Evolutionary conservation across 1,140 invertebrate genomes (phyloP).

Genomic region (Probaryconus sp.): DNA sequence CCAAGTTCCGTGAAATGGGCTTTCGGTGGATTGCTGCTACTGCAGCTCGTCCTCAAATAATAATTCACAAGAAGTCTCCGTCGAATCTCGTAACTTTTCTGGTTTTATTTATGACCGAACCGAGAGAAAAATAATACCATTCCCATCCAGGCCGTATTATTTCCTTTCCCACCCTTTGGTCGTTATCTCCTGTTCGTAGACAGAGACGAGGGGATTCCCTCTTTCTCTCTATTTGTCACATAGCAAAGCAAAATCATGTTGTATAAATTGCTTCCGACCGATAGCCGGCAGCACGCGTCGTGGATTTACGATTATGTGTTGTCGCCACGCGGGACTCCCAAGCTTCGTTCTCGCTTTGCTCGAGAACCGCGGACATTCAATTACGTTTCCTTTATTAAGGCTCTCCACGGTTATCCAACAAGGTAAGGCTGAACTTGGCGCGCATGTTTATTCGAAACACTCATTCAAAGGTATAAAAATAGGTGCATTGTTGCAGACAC

Average conservation of each 20-base stretch:
- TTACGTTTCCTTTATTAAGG: slow-evolving; percentile 39
- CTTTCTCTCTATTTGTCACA: slow-evolving; percentile 67
- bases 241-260: slow-evolving; percentile 58
- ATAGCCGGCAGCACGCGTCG: slow-evolving; percentile 60
- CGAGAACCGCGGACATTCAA: slow-evolving; percentile 34
- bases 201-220: too few relatives aligned
- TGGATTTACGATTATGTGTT: slow-evolving; percentile 52
- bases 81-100: slow-evolving; percentile 25
- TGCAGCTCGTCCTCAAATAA: slow-evolving; percentile 66
- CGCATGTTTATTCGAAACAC: neutral
- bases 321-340: slow-evolving; percentile 40
- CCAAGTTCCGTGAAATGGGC: slow-evolving; percentile 62
- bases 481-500: too few relatives aligned
- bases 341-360: slow-evolving; percentile 3
- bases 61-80: slow-evolving; percentile 64
- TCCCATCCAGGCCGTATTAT: too few relatives aligned
- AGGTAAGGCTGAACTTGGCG: neutral
- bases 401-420: slow-evolving; percentile 18
- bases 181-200: neutral
- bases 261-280: slow-evolving; percentile 70
- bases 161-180: slow-evolving; percentile 21
- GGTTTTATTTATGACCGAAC: slow-evolving; percentile 60
- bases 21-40: slow-evolving; percentile 39
- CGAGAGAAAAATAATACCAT: slow-evolving; percentile 48
- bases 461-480: too few relatives aligned